Percentiles rank a stretch among this genome's conserved stretches.
Conservation (phyloP, 1,140 invertebrate species). For the Pseudomyrmex concolor region DNA sequence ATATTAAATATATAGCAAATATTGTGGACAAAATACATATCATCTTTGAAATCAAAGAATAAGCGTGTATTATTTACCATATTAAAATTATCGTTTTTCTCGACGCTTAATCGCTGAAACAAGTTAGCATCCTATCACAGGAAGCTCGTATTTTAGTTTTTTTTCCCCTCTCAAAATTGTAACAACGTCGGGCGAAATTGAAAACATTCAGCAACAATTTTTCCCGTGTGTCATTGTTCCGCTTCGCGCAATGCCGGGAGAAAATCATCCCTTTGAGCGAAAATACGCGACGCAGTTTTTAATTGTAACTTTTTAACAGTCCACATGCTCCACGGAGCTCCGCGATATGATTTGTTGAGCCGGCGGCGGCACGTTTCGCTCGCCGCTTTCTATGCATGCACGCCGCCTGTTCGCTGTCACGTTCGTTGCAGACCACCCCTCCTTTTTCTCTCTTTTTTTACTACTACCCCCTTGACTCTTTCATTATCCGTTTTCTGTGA, state of each 20-base stretch:
- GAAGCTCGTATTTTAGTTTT: too few species aligned
- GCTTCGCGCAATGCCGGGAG: background rate
- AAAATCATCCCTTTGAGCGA: background rate
- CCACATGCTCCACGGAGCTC: background rate
- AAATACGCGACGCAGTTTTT: conserved; percentile 23
- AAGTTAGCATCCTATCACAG: too few species aligned
- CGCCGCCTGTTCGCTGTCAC: background rate
- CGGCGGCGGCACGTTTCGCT: background rate
- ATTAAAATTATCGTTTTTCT: too few species aligned
- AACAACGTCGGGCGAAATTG: background rate
- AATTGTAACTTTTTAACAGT: conserved; percentile 12
- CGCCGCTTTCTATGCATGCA: conserved; percentile 8
- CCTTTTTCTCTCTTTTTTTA: too few species aligned
- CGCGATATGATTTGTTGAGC: conserved; percentile 25
- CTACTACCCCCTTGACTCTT: background rate
- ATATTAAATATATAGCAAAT: too few species aligned
- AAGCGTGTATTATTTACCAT: too few species aligned
- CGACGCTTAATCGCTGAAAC: too few species aligned
- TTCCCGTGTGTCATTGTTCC: background rate
- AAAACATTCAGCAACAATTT: background rate
- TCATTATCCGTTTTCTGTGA: conserved; percentile 24
- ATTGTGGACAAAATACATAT: too few species aligned
- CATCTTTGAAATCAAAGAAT: too few species aligned
- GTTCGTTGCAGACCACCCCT: background rate
- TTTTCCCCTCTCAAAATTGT: too few species aligned